phyloP scores from a whole-genome alignment of 2,797 vertebrate genomes.

The Sciurus carolinensis region DNA sequence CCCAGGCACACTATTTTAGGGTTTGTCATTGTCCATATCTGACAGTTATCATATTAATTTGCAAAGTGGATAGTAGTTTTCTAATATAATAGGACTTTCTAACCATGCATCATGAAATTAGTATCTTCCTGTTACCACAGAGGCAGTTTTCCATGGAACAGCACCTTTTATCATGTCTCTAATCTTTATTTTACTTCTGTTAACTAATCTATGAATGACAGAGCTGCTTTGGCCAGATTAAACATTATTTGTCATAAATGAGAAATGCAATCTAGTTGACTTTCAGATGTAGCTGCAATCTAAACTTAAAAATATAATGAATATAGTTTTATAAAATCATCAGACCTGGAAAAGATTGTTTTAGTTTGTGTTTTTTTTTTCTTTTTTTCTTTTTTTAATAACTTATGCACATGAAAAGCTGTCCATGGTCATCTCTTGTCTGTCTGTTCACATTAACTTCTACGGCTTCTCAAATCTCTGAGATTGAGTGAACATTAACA shows the following conservation, averaged over 20 bases:
- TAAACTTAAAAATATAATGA: not conserved
- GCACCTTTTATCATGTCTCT: slow-evolving; percentile 62
- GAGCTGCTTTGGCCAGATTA: slow-evolving; percentile 67
- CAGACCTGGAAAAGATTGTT: not conserved
- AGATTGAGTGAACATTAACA: not conserved
- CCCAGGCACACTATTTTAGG: too few relatives aligned
- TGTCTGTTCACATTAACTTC: not conserved
- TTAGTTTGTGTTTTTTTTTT: not conserved
- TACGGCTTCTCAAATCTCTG: not conserved
- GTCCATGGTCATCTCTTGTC: not conserved
- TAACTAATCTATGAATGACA: slow-evolving; percentile 54
- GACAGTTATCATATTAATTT: slow-evolving; percentile 63
- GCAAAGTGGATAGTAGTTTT: slow-evolving; percentile 20
- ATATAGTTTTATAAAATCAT: not conserved
- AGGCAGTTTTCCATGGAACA: not conserved
- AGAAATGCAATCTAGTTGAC: not conserved
- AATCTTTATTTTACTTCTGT: slow-evolving; percentile 58
- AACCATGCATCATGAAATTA: slow-evolving; percentile 71
- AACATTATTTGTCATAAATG: not conserved
- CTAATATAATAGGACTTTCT: slow-evolving; percentile 59
- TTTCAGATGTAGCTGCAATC: not conserved
- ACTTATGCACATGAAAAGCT: not conserved
- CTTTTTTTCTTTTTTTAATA: not conserved
- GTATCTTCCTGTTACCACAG: slow-evolving; percentile 68
- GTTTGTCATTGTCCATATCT: too few relatives aligned